These are phyloP conservation scores for Lepidocyrtinus sp. DNA, from an alignment of 2,888 invertebrate genomes.

Conservation along the genomic window DNA sequence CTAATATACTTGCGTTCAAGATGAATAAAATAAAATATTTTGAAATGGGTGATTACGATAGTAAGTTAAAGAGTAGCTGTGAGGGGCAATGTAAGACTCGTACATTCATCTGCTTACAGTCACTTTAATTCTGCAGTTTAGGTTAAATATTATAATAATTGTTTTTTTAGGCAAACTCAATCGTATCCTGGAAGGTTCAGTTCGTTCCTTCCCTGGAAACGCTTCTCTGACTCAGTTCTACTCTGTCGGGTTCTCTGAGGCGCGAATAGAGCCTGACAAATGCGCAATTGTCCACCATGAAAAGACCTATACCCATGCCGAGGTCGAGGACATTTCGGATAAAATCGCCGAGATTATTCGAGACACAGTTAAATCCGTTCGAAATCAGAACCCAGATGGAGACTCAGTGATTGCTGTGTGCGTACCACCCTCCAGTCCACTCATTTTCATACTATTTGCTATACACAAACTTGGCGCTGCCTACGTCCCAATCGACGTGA, in stretches of 20 bases:
- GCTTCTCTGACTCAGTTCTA: conserved; percentile 51
- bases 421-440: conserved; percentile 82
- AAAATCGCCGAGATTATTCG: conserved; percentile 38
- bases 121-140: neutral
- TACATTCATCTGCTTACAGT: neutral
- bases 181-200: conserved; percentile 35
- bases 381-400: conserved; percentile 77
- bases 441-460: conserved; percentile 80
- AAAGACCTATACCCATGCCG: conserved; percentile 20
- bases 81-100: conserved; percentile 44
- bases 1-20: too few species aligned
- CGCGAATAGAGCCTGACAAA: conserved; percentile 33
- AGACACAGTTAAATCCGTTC: conserved; percentile 22
- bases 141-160: too few species aligned
- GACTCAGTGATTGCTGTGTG: conserved; percentile 85
- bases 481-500: conserved; percentile 86
- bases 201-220: conserved; percentile 52
- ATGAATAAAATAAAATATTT: too few species aligned
- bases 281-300: conserved; percentile 52
- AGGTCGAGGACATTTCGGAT: conserved; percentile 44
- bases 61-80: conserved; percentile 36
- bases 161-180: conserved; percentile 33
- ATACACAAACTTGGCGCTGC: conserved; percentile 88
- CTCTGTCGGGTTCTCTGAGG: conserved; percentile 30
- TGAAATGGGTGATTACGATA: conserved; percentile 34